Conservation (phyloP, 2,888 invertebrate genomes). For the Branchipolynoe longqiensis region DNA sequence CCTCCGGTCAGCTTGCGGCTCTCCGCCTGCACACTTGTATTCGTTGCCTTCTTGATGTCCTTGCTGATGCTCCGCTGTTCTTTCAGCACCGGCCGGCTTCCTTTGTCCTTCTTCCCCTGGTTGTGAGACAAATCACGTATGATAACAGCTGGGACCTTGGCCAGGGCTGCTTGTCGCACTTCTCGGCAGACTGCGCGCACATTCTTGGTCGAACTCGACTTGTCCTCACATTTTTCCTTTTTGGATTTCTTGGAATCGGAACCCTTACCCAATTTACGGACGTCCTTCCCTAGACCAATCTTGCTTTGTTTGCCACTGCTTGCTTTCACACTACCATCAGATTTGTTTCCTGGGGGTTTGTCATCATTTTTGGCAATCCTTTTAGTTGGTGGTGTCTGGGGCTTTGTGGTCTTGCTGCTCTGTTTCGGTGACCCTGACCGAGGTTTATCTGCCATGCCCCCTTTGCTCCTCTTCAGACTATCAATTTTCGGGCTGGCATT, state of each 20-base stretch:
- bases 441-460: not conserved
- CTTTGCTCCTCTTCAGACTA: not conserved
- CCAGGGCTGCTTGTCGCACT: conserved; percentile 33
- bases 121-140: not conserved
- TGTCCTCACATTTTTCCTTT: conserved; percentile 1
- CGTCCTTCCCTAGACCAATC: conserved; percentile 19
- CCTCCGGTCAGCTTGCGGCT: not conserved
- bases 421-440: not conserved
- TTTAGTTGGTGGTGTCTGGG: not conserved
- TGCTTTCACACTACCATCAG: not conserved
- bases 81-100: not conserved
- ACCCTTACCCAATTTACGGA: not conserved
- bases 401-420: not conserved
- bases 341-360: not conserved
- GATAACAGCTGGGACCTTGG: conserved; percentile 32
- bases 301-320: not conserved
- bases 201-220: conserved; percentile 23
- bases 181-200: conserved; percentile 28
- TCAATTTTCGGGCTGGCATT: conserved; percentile 1
- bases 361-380: conserved; percentile 41
- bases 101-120: not conserved
- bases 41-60: conserved; percentile 37
- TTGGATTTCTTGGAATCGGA: conserved; percentile 8
- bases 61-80: conserved; percentile 28
- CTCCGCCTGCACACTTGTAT: conserved; percentile 31